A percentile compares a stretch with the other conserved stretches of the same genome.
These are phyloP conservation scores for Drosophila lacertosa DNA, from an alignment of 1,140 invertebrate species.

Conservation along the genomic window DNA sequence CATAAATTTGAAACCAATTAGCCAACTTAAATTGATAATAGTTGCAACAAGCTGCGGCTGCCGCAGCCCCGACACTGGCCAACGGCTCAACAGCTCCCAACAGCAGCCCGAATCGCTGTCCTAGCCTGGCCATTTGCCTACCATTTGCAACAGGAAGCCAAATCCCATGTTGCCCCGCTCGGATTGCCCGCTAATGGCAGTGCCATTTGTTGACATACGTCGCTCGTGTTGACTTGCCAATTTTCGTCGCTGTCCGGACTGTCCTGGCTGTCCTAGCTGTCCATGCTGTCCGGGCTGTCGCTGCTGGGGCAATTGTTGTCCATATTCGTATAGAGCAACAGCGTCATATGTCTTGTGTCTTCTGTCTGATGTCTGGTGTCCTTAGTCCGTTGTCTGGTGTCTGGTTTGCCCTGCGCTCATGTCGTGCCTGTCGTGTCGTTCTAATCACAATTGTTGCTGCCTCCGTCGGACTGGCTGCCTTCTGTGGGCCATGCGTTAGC, in stretches of 20 bases:
- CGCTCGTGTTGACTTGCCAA: constrained; percentile 77
- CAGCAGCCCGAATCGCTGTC: constrained; percentile 28
- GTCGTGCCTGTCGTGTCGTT: constrained; percentile 81
- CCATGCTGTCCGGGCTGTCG: constrained; percentile 16
- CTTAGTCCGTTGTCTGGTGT: constrained; percentile 1
- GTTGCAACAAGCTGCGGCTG: constrained; percentile 48
- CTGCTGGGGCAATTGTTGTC: constrained; percentile 66
- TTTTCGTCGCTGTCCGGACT: constrained; percentile 46
- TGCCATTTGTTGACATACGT: constrained; percentile 81
- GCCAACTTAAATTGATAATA: constrained; percentile 84
- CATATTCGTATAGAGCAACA: constrained; percentile 65
- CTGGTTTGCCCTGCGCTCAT: constrained; percentile 52
- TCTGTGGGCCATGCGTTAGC: constrained; percentile 39
- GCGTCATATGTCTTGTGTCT: constrained; percentile 65
- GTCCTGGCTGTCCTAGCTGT: constrained; percentile 25
- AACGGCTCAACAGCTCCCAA: constrained; percentile 8
- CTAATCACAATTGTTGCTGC: constrained; percentile 75
- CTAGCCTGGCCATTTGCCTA: constrained; percentile 75
- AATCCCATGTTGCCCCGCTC: constrained; percentile 25
- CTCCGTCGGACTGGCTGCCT: constrained; percentile 15
- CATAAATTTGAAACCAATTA: constrained; percentile 84
- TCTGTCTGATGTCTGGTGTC: not conserved
- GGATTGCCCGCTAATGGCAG: constrained; percentile 68
- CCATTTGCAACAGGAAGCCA: constrained; percentile 51
- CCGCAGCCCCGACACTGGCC: constrained; percentile 5